phyloP scores from a whole-genome alignment of 2,113 vertebrate species.

The Colossoma macropomum region DNA sequence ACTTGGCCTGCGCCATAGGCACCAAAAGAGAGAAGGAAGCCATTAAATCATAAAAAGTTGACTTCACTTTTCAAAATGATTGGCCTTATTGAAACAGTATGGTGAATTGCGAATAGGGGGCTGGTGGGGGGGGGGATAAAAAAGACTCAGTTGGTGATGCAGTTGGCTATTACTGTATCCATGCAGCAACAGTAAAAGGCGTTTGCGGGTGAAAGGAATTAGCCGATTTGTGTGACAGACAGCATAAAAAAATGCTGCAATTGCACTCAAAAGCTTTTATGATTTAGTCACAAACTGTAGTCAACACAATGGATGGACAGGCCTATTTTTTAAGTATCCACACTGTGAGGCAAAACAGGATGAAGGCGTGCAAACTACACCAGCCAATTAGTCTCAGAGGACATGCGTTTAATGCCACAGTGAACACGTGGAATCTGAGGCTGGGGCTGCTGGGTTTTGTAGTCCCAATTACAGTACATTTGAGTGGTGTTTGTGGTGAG shows the following conservation, averaged over 20 bases:
- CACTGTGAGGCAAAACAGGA: not conserved
- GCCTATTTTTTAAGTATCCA: not conserved
- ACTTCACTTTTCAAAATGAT: conserved; percentile 73
- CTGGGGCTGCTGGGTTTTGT: conserved; percentile 58
- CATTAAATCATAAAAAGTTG: conserved; percentile 75
- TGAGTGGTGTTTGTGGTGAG: conserved; percentile 69
- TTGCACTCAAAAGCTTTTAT: conserved; percentile 25
- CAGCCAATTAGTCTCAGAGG: conserved; percentile 66
- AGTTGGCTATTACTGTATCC: conserved; percentile 49
- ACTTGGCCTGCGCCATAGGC: conserved; percentile 67
- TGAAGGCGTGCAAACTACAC: conserved; percentile 9
- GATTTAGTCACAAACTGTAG: not conserved
- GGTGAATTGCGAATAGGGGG: conserved; percentile 45
- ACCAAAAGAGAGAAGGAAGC: conserved; percentile 74
- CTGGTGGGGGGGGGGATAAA: conserved; percentile 40
- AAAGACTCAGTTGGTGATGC: conserved; percentile 60
- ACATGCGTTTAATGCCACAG: conserved; percentile 55
- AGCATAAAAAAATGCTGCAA: conserved; percentile 18
- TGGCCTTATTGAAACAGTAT: conserved; percentile 75
- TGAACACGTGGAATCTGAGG: conserved; percentile 49
- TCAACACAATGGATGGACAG: not conserved
- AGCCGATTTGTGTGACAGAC: conserved; percentile 56
- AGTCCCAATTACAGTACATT: conserved; percentile 57
- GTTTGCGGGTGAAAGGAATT: conserved; percentile 34
- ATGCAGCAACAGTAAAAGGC: conserved; percentile 39